These are phyloP conservation scores for Drosophila sp. DNA, from an alignment of 1,140 invertebrate species.

Conservation along the genomic window DNA sequence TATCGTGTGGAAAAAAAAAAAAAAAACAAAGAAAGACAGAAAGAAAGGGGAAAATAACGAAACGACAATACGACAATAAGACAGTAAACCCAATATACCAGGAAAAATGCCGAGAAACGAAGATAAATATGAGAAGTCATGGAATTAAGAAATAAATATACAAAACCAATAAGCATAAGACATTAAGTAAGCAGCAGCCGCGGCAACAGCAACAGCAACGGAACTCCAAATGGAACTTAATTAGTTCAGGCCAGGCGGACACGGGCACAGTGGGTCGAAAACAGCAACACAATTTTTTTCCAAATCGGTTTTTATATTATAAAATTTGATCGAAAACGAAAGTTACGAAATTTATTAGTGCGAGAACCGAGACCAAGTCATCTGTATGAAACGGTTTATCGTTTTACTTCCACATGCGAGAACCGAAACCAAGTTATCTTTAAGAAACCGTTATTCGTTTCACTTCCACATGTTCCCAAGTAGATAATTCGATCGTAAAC, in stretches of 20 bases:
- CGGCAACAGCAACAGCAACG: constrained; percentile 13
- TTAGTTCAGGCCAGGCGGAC: constrained; percentile 9
- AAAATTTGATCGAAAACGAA: too few relatives aligned
- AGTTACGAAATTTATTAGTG: too few relatives aligned
- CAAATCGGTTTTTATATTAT: background rate
- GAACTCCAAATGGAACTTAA: constrained; percentile 17
- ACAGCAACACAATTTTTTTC: background rate
- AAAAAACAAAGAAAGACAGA: background rate
- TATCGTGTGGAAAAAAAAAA: constrained; percentile 4
- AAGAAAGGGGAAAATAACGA: background rate
- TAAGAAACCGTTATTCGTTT: too few relatives aligned
- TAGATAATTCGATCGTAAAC: too few relatives aligned
- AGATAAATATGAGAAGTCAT: constrained; percentile 21
- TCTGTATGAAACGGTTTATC: too few relatives aligned
- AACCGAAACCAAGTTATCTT: too few relatives aligned
- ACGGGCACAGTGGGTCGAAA: constrained; percentile 4
- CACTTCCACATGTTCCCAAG: too few relatives aligned
- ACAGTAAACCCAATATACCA: constrained; percentile 23
- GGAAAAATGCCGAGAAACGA: constrained; percentile 11
- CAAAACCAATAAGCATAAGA: constrained; percentile 32
- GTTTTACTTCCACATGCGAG: too few relatives aligned
- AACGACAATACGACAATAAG: constrained; percentile 24
- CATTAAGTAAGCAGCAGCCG: constrained; percentile 22
- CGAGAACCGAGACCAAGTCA: too few relatives aligned
- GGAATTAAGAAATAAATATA: constrained; percentile 33